phyloP scores from a whole-genome alignment of 2,888 invertebrate species.

The Allygus modestus region DNA sequence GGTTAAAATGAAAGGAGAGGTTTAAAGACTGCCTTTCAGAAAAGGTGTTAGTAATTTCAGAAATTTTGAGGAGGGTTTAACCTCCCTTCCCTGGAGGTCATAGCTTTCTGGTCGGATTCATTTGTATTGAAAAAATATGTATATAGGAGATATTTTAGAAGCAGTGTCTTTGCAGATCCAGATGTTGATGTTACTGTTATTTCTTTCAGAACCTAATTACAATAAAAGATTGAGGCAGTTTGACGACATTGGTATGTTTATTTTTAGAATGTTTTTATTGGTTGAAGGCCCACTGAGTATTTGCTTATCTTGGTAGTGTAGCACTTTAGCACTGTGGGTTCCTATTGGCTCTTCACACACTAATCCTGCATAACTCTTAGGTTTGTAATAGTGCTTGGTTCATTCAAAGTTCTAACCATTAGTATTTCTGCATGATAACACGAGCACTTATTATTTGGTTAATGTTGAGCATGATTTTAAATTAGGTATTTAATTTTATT shows the following conservation, averaged over 20 bases:
- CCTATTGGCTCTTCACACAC: neutral
- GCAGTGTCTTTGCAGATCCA: neutral
- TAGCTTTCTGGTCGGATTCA: too few relatives aligned
- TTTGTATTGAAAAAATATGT: too few relatives aligned
- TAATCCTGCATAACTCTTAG: neutral
- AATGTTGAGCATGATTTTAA: neutral
- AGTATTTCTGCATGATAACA: neutral
- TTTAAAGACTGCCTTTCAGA: too few relatives aligned
- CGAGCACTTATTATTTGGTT: neutral
- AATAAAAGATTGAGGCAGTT: constrained; percentile 12
- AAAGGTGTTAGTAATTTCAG: too few relatives aligned
- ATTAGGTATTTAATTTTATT: neutral
- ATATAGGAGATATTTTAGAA: too few relatives aligned
- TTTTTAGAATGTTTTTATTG: neutral
- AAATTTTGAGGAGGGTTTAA: too few relatives aligned
- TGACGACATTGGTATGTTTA: constrained; percentile 36
- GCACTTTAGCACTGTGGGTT: neutral
- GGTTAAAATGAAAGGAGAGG: too few relatives aligned
- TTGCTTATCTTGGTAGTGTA: neutral
- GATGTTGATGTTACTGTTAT: neutral
- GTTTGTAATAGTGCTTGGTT: neutral
- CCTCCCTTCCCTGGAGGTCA: too few relatives aligned
- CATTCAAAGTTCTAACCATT: too few relatives aligned
- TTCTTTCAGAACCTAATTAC: constrained; percentile 34
- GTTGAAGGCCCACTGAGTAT: neutral